Evolutionary conservation across 2,797 vertebrate species (phyloP).

Genomic region (Naso thynnoides): DNA sequence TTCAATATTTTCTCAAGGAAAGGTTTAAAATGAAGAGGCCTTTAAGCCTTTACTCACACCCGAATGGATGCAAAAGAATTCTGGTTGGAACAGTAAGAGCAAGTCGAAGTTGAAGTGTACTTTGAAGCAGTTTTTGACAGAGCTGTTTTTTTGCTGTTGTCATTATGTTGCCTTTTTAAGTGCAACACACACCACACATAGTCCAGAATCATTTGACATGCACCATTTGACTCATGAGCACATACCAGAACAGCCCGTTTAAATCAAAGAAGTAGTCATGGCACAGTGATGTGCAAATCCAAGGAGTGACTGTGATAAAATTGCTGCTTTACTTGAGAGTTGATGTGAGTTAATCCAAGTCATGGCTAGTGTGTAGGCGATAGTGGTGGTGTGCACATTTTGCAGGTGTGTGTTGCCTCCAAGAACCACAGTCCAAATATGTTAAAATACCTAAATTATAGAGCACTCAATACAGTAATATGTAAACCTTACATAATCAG

Average conservation of each 20-base stretch:
- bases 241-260: too few species aligned
- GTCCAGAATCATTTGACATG: background rate
- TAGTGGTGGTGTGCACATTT: background rate
- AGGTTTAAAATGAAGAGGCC: background rate
- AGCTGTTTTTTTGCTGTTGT: background rate
- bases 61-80: background rate
- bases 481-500: background rate
- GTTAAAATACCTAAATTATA: background rate
- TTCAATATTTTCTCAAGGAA: background rate
- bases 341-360: background rate
- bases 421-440: constrained; percentile 3
- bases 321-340: background rate
- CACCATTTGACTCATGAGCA: background rate
- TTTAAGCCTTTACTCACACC: background rate
- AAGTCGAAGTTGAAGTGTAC: background rate
- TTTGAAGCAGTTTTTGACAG: background rate
- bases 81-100: background rate
- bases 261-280: too few species aligned
- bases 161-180: background rate
- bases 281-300: background rate
- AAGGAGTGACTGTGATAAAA: background rate
- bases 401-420: background rate
- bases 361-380: background rate
- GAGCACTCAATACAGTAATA: background rate
- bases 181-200: background rate